Evolutionary conservation across 2,888 invertebrate species (phyloP), one percentile per base, ranked within the genome.

Genomic region (Melanargia galathea): DNA sequence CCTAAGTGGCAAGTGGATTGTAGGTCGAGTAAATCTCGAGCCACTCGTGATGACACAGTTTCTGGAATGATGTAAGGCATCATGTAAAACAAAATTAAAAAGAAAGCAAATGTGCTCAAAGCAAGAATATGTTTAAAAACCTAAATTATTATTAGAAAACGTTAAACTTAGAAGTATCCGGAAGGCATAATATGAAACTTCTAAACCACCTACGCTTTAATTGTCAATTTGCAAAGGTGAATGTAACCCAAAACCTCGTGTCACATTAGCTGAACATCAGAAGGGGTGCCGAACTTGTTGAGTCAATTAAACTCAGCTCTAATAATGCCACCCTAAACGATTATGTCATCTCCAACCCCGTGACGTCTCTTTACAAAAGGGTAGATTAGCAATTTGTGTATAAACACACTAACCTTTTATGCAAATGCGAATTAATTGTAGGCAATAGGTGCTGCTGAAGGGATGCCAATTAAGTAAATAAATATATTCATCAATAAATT

Each of bases 291-390:
- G 80, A 80, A 83, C 86, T 86, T 85, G 84, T 88, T 84, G 86
- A 86, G 83, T 79, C 83, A 84, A 88, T 88, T 87, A 86, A 86
- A 81, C 78, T 80, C 74, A 77, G 78, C 78, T 78, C 81, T 81
- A 80, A 83, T 83, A 84, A 85, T 81, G 79, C 77, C 78, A 81
- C 86, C 84, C 82, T 81, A 81, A 86, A 84, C 86, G 87, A 87
- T 88, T 86, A 84, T 81, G 82, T 79, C 81, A 82, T 84, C 80
- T 81, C 77, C 73, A 75, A 72, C 73, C 73, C 78, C 83, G 83
- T 77, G 76, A 78, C 57, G 80, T 78, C 79, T 80, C 77, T 81
- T 78, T 75, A 79, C 78, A 81, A 67, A 81, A 83, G 80, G 78
- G 79, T 75, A 76, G 83, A 79, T 79, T 78, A 78, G 80, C 80